Conservation (phyloP, 2,888 invertebrate species). For the Elysia crispata region DNA sequence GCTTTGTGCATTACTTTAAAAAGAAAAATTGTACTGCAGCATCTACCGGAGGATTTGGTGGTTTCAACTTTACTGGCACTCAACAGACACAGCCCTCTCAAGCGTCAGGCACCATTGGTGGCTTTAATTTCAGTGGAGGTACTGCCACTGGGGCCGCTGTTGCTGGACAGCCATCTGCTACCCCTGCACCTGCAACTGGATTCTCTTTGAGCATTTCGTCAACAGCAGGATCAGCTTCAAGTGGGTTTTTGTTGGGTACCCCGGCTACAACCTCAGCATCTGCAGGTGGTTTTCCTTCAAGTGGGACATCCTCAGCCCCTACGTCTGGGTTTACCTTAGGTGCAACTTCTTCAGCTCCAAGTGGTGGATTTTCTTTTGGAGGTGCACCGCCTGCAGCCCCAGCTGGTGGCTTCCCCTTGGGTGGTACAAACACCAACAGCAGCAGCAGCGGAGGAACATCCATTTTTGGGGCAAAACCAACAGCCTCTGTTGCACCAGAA, state of each 20-base stretch:
- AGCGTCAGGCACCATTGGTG: not conserved
- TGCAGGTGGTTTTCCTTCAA: conserved; percentile 40
- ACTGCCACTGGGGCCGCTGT: conserved; percentile 6
- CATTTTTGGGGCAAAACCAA: not conserved
- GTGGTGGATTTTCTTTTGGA: conserved; percentile 30
- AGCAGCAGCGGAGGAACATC: conserved; percentile 14
- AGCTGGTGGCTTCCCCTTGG: not conserved
- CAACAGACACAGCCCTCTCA: conserved; percentile 7
- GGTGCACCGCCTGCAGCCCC: not conserved
- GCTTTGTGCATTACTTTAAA: not conserved
- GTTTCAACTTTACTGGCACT: conserved; percentile 30
- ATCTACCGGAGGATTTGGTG: conserved; percentile 17
- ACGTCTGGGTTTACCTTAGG: conserved; percentile 49
- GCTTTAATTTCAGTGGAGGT: conserved; percentile 21
- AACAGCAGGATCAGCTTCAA: conserved; percentile 19
- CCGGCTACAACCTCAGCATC: conserved; percentile 56
- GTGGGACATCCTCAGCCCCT: conserved; percentile 19
- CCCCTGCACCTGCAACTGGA: conserved; percentile 40
- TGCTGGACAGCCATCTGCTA: conserved; percentile 7
- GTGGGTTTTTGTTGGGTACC: conserved; percentile 26
- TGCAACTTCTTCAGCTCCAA: conserved; percentile 32
- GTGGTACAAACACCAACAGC: conserved; percentile 35
- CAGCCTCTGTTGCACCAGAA: conserved; percentile 9
- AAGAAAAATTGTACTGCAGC: not conserved
- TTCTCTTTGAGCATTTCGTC: conserved; percentile 51